A percentile compares a stretch with the other conserved stretches of the same genome.
Evolutionary conservation across 2,113 vertebrate species (phyloP).

Genomic region (Capreolus pygargus): DNA sequence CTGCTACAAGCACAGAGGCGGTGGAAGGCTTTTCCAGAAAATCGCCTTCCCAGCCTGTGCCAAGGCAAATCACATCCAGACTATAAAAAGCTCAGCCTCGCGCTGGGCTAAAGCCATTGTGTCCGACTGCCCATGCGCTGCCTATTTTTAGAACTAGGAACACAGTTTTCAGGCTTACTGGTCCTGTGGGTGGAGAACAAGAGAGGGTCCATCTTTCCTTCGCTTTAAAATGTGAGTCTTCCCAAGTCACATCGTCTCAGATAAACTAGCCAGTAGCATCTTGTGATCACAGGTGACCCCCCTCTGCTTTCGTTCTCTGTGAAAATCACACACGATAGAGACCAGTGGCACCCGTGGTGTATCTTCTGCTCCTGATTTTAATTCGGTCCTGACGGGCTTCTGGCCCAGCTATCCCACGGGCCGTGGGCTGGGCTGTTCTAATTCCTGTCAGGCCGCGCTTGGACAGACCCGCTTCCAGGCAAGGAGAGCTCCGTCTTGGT

Average conservation of each 20-base stretch:
- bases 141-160: background rate
- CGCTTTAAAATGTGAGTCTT: background rate
- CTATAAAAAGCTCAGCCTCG: background rate
- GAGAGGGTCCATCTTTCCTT: background rate
- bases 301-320: background rate
- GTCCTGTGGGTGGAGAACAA: background rate
- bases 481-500: background rate
- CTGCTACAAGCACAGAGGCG: background rate
- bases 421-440: fast-evolving
- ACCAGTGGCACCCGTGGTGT: background rate
- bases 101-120: background rate
- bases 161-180: background rate
- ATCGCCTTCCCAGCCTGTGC: background rate
- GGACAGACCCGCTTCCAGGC: background rate
- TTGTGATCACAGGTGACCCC: fast-evolving
- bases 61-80: background rate
- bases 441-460: fast-evolving
- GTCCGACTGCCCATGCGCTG: background rate
- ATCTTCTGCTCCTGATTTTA: background rate
- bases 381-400: background rate
- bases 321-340: background rate
- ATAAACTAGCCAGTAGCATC: fast-evolving
- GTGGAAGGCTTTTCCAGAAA: constrained; percentile 23
- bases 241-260: background rate
- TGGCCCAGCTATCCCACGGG: fast-evolving